Conservation (phyloP, 2,797 vertebrate species). For the Numenius phaeopus region DNA sequence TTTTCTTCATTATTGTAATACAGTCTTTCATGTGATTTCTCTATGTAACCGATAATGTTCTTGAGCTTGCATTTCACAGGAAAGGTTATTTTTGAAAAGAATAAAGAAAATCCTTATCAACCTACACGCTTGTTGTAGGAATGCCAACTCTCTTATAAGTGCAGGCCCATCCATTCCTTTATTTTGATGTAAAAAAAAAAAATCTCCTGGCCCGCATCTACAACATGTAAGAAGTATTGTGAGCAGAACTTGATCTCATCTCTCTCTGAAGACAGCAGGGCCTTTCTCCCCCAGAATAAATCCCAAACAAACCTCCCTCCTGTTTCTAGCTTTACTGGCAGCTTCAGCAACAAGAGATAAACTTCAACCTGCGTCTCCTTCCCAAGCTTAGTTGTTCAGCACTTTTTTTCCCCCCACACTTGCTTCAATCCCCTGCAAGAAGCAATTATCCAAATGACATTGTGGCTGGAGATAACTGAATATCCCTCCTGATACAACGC, state of each 20-base stretch:
- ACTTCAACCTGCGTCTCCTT: conserved; percentile 16
- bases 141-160: conserved; percentile 58
- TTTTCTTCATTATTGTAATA: conserved; percentile 54
- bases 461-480: conserved; percentile 17
- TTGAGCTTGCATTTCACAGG: conserved; percentile 64
- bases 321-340: conserved; percentile 25
- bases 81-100: conserved; percentile 72
- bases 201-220: conserved; percentile 24
- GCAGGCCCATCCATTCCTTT: conserved; percentile 49
- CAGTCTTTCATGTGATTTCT: conserved; percentile 65
- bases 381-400: conserved; percentile 18
- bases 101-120: conserved; percentile 74
- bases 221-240: conserved; percentile 34
- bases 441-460: conserved; percentile 46
- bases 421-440: conserved; percentile 25
- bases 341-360: conserved; percentile 52
- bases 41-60: conserved; percentile 64
- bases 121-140: conserved; percentile 51
- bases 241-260: conserved; percentile 58
- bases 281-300: conserved; percentile 43
- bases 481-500: background rate
- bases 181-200: conserved; percentile 61
- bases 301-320: conserved; percentile 24
- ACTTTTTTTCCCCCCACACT: background rate
- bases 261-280: conserved; percentile 63